Conservation (phyloP, 2,888 invertebrate genomes). For the Tryphoninae sp. region DNA sequence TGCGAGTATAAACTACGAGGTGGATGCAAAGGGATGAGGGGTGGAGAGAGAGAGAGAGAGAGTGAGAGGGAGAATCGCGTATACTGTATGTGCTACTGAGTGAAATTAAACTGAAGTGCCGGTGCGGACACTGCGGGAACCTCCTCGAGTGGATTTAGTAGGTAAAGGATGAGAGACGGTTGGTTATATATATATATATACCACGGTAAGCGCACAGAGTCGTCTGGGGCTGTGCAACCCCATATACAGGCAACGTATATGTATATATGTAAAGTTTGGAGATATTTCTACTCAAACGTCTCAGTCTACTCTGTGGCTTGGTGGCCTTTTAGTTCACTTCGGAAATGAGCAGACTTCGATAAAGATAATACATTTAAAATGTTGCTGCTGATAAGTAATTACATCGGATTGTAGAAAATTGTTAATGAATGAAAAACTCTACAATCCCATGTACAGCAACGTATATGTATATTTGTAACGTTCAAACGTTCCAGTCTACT, state of each 20-base stretch:
- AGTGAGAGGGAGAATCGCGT: constrained; percentile 12
- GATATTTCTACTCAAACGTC: too few relatives aligned
- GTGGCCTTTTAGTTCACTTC: too few relatives aligned
- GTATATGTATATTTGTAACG: neutral
- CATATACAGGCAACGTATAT: neutral
- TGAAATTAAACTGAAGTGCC: constrained; percentile 60
- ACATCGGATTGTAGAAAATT: too few relatives aligned
- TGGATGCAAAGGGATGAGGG: constrained; percentile 29
- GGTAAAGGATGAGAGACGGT: constrained; percentile 58
- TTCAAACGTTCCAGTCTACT: too few relatives aligned
- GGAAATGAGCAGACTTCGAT: too few relatives aligned
- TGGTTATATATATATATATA: neutral
- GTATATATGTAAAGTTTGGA: too few relatives aligned
- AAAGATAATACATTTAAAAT: neutral
- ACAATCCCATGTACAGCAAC: neutral
- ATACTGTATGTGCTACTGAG: constrained; percentile 38
- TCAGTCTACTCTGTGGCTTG: too few relatives aligned
- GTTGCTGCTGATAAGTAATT: too few relatives aligned
- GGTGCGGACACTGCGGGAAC: constrained; percentile 44
- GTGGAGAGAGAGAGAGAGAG: constrained; percentile 24
- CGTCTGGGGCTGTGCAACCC: constrained; percentile 37
- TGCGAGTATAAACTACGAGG: constrained; percentile 32
- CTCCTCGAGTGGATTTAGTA: constrained; percentile 59
- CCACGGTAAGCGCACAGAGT: constrained; percentile 40
- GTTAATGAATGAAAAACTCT: too few relatives aligned